Conservation (phyloP, 2,113 vertebrate genomes). For the Fregetta grallaria region DNA sequence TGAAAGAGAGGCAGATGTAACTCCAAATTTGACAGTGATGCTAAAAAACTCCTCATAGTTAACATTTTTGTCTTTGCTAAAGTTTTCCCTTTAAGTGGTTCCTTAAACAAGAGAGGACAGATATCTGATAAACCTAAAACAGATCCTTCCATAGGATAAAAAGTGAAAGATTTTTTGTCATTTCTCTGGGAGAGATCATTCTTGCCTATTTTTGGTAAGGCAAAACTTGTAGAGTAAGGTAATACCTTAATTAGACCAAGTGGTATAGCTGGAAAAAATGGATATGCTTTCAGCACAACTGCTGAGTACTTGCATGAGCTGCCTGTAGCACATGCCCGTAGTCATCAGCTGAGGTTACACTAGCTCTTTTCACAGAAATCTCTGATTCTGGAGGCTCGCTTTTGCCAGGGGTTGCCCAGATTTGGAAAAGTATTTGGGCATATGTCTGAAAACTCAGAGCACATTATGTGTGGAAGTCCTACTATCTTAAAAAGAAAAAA, state of each 20-base stretch:
- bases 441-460: neutral
- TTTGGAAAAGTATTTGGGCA: neutral
- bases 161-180: neutral
- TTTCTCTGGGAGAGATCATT: neutral
- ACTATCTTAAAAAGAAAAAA: neutral
- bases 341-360: neutral
- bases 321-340: neutral
- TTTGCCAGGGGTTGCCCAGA: neutral
- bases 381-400: neutral
- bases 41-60: neutral
- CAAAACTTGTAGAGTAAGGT: neutral
- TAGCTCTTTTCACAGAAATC: neutral
- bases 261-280: neutral
- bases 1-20: neutral
- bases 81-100: neutral
- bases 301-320: neutral
- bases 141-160: neutral
- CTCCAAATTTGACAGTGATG: neutral
- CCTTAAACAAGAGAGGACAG: neutral
- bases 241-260: neutral
- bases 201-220: neutral
- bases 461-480: neutral
- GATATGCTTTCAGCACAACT: neutral
- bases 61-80: neutral
- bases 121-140: neutral